Percentiles rank a stretch among this genome's conserved stretches.
Evolutionary conservation across 2,113 vertebrate genomes (phyloP).

Genomic region (Cryptoleucopteryx plumbea): DNA sequence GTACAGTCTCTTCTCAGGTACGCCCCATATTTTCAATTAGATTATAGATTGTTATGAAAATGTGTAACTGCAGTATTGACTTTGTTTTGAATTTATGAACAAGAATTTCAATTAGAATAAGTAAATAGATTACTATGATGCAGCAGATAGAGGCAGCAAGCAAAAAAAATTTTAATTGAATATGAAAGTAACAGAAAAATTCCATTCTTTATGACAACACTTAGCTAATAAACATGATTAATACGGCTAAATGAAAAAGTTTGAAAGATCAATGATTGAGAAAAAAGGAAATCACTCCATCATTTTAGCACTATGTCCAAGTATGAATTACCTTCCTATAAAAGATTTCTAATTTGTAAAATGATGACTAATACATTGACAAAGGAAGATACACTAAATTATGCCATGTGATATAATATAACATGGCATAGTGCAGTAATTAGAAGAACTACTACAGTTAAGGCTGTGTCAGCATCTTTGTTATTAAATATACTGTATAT

Average conservation of each 20-base stretch:
- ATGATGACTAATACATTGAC: constrained; percentile 48
- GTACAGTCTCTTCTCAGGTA: background rate
- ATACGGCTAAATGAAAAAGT: constrained; percentile 55
- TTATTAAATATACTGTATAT: background rate
- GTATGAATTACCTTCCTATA: constrained; percentile 49
- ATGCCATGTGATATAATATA: constrained; percentile 2
- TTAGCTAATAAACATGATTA: constrained; percentile 64
- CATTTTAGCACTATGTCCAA: constrained; percentile 40
- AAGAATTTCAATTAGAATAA: constrained; percentile 58
- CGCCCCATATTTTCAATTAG: background rate
- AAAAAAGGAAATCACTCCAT: constrained; percentile 56
- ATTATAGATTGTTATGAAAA: background rate
- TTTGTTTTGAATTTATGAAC: constrained; percentile 53
- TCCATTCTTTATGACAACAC: constrained; percentile 49
- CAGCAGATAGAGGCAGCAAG: background rate
- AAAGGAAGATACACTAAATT: constrained; percentile 49
- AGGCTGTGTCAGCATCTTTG: constrained; percentile 10
- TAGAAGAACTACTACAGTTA: background rate
- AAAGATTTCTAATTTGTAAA: constrained; percentile 63
- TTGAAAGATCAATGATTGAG: constrained; percentile 55
- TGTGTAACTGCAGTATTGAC: background rate
- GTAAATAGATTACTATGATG: constrained; percentile 9
- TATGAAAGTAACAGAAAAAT: constrained; percentile 49
- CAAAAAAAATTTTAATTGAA: constrained; percentile 33
- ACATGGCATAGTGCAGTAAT: background rate